These are phyloP conservation scores for Pimpla rufipes DNA, from an alignment of 2,888 invertebrate genomes.

Conservation along the genomic window DNA sequence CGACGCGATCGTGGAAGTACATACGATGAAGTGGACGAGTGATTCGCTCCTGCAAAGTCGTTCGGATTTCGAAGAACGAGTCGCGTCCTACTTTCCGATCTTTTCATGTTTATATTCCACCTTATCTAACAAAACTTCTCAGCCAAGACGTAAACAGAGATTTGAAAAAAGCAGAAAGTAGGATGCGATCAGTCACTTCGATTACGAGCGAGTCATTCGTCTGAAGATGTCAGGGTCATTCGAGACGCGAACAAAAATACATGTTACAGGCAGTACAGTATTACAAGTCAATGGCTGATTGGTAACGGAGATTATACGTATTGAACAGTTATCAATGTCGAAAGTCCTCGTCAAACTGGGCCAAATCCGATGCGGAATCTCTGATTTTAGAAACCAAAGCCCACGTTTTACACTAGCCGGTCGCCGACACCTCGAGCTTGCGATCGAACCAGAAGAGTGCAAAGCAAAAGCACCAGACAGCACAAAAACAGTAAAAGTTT, in stretches of 20 bases:
- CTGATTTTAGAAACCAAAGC: background rate
- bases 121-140: background rate
- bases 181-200: background rate
- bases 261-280: slow-evolving; percentile 5
- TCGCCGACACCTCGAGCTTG: slow-evolving; percentile 5
- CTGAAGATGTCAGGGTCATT: slow-evolving; percentile 1
- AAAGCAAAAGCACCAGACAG: slow-evolving; percentile 2
- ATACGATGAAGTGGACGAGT: slow-evolving; percentile 24
- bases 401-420: background rate
- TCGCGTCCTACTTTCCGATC: background rate
- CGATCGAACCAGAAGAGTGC: background rate
- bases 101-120: background rate
- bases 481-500: background rate
- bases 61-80: background rate
- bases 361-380: background rate
- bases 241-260: slow-evolving; percentile 12
- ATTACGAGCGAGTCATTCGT: slow-evolving; percentile 25
- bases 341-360: slow-evolving; percentile 4
- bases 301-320: slow-evolving; percentile 59
- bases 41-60: background rate
- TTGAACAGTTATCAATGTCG: slow-evolving; percentile 9
- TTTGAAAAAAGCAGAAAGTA: background rate
- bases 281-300: slow-evolving; percentile 61
- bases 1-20: slow-evolving; percentile 31
- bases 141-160: background rate